These are phyloP conservation scores for Ameiurus melas DNA, from an alignment of 2,113 vertebrate genomes.

Conservation along the genomic window DNA sequence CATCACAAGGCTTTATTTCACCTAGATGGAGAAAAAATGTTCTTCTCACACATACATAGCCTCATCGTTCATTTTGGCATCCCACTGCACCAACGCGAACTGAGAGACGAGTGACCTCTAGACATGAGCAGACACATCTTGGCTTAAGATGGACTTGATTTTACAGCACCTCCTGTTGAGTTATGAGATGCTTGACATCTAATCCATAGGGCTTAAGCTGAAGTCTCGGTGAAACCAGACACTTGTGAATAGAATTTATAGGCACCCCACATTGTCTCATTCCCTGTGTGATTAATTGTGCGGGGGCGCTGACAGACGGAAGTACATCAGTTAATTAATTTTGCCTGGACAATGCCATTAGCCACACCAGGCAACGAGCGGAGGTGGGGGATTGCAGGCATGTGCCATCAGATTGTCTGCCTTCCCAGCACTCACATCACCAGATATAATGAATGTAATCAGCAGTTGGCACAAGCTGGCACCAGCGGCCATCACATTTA, in stretches of 20 bases:
- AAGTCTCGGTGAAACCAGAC: slow-evolving; percentile 47
- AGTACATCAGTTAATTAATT: slow-evolving; percentile 61
- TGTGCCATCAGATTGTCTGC: slow-evolving; percentile 45
- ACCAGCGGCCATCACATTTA: slow-evolving; percentile 22
- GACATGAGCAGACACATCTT: slow-evolving; percentile 42
- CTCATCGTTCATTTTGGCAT: slow-evolving; percentile 40
- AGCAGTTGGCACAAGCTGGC: slow-evolving; percentile 48
- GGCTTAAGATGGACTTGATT: slow-evolving; percentile 51
- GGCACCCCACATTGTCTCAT: slow-evolving; percentile 51
- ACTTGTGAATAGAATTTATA: slow-evolving; percentile 57
- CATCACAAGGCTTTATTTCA: slow-evolving; percentile 29
- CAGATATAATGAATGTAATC: slow-evolving; percentile 49
- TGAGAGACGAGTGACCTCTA: slow-evolving; percentile 44
- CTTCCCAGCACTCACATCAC: slow-evolving; percentile 25
- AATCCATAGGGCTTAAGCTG: slow-evolving; percentile 51
- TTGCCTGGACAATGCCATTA: slow-evolving; percentile 50
- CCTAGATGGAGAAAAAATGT: slow-evolving; percentile 29
- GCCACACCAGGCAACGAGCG: slow-evolving; percentile 39
- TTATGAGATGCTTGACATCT: slow-evolving; percentile 56
- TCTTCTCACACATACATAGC: background rate
- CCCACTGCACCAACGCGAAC: slow-evolving; percentile 31
- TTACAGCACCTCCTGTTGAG: slow-evolving; percentile 53
- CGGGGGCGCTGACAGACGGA: slow-evolving; percentile 46
- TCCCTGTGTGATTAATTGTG: slow-evolving; percentile 54
- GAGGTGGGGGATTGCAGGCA: slow-evolving; percentile 14